Evolutionary conservation across 2,797 vertebrate species (phyloP).

Genomic region (Alectoris magna): DNA sequence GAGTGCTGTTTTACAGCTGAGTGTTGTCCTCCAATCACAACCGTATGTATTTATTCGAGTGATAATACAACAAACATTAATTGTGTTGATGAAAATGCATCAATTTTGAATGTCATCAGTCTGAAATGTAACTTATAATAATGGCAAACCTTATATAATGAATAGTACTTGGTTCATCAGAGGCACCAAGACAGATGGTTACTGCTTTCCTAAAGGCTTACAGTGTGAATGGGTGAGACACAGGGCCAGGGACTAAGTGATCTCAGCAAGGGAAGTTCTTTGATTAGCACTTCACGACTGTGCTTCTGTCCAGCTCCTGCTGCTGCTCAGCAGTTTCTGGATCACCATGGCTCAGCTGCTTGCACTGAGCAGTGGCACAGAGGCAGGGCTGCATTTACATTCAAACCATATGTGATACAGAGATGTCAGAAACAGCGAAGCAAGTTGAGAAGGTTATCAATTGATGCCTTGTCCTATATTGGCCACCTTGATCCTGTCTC

Average conservation of each 20-base stretch:
- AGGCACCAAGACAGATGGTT: background rate
- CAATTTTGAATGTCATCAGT: background rate
- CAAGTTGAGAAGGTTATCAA: background rate
- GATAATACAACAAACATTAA: conserved; percentile 17
- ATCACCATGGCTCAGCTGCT: background rate
- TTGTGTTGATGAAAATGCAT: background rate
- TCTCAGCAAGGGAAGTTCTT: background rate
- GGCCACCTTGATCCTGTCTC: background rate
- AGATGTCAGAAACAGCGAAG: background rate
- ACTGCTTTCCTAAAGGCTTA: background rate
- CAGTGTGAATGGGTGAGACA: background rate
- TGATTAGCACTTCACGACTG: background rate
- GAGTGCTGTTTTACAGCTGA: background rate
- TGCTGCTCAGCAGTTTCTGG: background rate
- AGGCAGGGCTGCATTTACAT: background rate
- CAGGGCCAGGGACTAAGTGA: background rate
- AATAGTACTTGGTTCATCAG: background rate
- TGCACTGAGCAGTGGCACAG: background rate
- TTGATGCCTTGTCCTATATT: background rate
- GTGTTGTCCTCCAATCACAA: background rate
- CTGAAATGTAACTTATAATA: background rate
- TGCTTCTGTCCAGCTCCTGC: background rate
- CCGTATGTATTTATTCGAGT: background rate
- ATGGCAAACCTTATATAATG: background rate
- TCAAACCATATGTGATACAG: background rate